A percentile compares a stretch with the other conserved stretches of the same genome.
These are phyloP conservation scores for Drosophila tripunctata DNA, from an alignment of 2,888 invertebrate species.

Conservation along the genomic window DNA sequence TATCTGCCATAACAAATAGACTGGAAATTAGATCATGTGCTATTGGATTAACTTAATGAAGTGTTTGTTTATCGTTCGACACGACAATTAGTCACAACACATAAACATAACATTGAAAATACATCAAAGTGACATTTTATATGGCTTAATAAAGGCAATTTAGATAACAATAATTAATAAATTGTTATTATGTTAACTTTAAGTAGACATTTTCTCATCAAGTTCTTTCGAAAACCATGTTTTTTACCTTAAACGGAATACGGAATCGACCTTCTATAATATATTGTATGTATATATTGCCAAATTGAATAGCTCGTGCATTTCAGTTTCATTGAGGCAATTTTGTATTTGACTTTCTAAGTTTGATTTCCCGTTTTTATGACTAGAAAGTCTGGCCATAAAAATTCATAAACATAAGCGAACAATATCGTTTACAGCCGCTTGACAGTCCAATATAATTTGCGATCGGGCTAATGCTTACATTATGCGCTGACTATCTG, in stretches of 20 bases:
- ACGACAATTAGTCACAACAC: slow-evolving; percentile 5
- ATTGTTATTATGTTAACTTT: not conserved
- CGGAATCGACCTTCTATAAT: slow-evolving; percentile 48
- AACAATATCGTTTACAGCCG: slow-evolving; percentile 44
- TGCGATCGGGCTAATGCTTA: slow-evolving; percentile 25
- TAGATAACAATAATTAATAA: not conserved
- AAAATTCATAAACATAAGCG: slow-evolving; percentile 55
- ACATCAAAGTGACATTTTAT: slow-evolving; percentile 16
- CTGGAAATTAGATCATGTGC: slow-evolving; percentile 36
- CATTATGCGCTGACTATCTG: not conserved
- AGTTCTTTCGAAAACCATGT: too few relatives aligned
- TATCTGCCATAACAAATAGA: slow-evolving; percentile 36
- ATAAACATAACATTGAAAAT: not conserved
- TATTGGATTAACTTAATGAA: slow-evolving; percentile 24
- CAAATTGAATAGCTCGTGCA: slow-evolving; percentile 21
- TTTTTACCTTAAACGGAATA: slow-evolving; percentile 14
- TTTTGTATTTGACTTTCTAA: slow-evolving; percentile 62
- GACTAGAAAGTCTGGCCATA: slow-evolving; percentile 63
- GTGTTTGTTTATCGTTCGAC: slow-evolving; percentile 10
- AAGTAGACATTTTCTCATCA: too few relatives aligned
- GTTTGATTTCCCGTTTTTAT: slow-evolving; percentile 65
- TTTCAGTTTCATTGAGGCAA: slow-evolving; percentile 40
- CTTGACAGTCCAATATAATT: slow-evolving; percentile 43
- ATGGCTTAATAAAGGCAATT: slow-evolving; percentile 10
- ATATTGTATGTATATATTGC: too few relatives aligned